A percentile compares a stretch with the other conserved stretches of the same genome.
Conservation (phyloP, 2,888 invertebrate genomes). For the Agrotis exclamationis region DNA sequence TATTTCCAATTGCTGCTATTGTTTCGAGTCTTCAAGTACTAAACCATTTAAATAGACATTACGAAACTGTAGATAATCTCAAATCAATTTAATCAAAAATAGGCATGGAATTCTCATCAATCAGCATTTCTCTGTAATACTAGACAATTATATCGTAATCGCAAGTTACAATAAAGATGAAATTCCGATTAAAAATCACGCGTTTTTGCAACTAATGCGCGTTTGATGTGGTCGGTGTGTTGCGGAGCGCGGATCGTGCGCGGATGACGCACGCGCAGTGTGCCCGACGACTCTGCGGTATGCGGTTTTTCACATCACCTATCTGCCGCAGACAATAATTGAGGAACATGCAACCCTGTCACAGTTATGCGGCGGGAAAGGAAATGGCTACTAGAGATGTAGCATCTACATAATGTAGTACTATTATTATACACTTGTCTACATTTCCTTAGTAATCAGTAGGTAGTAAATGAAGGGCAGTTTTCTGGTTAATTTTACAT, state of each 20-base stretch:
- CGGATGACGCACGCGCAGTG: conserved; percentile 65
- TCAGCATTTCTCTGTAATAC: conserved; percentile 30
- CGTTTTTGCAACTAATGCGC: conserved; percentile 62
- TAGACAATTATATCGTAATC: conserved; percentile 44
- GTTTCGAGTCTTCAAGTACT: not conserved
- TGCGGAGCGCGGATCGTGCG: conserved; percentile 53
- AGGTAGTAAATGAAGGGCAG: conserved; percentile 20
- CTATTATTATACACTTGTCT: conserved; percentile 69
- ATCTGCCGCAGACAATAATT: conserved; percentile 74
- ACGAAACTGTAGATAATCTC: not conserved
- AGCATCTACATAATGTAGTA: conserved; percentile 60
- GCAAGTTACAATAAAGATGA: conserved; percentile 42
- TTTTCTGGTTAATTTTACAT: conserved; percentile 40
- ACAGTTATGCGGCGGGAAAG: conserved; percentile 64
- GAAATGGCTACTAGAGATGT: conserved; percentile 71
- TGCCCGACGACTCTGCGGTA: conserved; percentile 72
- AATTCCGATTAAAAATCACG: conserved; percentile 36
- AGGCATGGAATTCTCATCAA: conserved; percentile 36
- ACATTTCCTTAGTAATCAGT: conserved; percentile 61
- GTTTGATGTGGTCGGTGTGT: conserved; percentile 67
- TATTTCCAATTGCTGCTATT: not conserved
- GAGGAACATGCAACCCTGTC: conserved; percentile 65
- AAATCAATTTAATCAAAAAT: conserved; percentile 11
- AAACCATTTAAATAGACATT: not conserved
- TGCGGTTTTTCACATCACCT: conserved; percentile 82